Evolutionary conservation across 2,113 vertebrate genomes (phyloP).

Genomic region (Todiramphus chloris): DNA sequence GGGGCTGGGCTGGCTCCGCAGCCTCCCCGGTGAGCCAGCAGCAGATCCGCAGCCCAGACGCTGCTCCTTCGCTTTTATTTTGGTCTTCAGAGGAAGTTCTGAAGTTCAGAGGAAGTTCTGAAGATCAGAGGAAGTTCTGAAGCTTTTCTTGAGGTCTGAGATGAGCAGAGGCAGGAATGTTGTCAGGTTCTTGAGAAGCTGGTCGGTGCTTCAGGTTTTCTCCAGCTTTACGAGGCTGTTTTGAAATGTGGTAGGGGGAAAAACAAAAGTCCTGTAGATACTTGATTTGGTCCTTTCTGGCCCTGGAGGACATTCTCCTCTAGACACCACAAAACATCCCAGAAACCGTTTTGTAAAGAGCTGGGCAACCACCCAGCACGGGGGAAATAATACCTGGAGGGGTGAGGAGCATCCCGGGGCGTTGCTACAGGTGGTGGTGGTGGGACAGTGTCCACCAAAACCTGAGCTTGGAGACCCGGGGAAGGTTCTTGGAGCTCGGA

Average conservation of each 20-base stretch:
- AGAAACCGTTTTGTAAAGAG: background rate
- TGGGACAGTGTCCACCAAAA: background rate
- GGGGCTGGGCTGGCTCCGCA: background rate
- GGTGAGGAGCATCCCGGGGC: background rate
- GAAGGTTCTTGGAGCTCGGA: background rate
- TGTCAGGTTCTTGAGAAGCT: too few relatives aligned
- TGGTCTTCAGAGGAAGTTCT: background rate
- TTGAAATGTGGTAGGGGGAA: background rate
- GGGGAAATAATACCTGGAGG: too few relatives aligned
- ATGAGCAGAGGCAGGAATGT: background rate
- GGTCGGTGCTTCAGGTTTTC: background rate
- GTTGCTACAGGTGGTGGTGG: rapidly evolving
- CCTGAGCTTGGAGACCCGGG: too few relatives aligned
- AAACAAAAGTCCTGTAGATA: too few relatives aligned
- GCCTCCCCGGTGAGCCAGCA: too few relatives aligned
- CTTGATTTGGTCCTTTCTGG: background rate
- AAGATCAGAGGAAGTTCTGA: background rate
- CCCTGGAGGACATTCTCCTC: background rate
- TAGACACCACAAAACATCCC: background rate
- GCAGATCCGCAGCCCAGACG: background rate
- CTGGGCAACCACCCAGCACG: rapidly evolving
- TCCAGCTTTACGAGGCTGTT: background rate
- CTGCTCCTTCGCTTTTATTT: background rate
- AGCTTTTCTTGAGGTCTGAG: background rate
- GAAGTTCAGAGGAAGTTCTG: too few relatives aligned